Evolutionary conservation across 1,140 invertebrate species (phyloP).

Genomic region (Portunus trituberculatus): DNA sequence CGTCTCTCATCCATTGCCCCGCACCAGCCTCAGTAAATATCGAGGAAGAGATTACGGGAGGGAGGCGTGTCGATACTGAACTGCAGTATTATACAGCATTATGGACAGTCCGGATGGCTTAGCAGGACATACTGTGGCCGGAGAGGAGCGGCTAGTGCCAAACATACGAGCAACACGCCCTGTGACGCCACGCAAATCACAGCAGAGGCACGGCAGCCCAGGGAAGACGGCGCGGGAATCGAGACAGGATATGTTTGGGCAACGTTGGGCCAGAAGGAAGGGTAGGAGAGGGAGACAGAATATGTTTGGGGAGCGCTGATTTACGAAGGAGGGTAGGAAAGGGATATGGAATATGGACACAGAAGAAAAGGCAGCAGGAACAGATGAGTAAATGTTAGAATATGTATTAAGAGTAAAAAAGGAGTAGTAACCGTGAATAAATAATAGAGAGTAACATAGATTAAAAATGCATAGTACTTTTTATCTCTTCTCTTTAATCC

Average conservation of each 20-base stretch:
- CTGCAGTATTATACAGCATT: constrained; percentile 23
- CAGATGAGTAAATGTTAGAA: neutral
- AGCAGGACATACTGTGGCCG: neutral
- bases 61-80: constrained; percentile 1
- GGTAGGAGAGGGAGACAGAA: no score
- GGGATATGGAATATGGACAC: neutral
- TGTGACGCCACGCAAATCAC: constrained; percentile 5
- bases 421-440: no score
- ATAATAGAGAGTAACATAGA: no score
- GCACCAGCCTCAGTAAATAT: neutral
- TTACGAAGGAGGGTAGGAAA: no score
- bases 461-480: no score
- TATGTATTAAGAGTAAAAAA: no score
- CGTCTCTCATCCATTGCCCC: no score
- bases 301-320: no score
- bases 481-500: no score
- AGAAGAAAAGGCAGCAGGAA: neutral
- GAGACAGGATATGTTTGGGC: no score
- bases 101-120: constrained; percentile 8
- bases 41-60: neutral
- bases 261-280: no score
- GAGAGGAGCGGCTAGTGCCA: neutral
- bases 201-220: neutral
- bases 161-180: neutral
- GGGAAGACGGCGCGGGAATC: no score